Percentiles rank a stretch among this genome's conserved stretches.
Evolutionary conservation across 2,113 vertebrate genomes (phyloP).

Genomic region (Amphiprion ocellaris): DNA sequence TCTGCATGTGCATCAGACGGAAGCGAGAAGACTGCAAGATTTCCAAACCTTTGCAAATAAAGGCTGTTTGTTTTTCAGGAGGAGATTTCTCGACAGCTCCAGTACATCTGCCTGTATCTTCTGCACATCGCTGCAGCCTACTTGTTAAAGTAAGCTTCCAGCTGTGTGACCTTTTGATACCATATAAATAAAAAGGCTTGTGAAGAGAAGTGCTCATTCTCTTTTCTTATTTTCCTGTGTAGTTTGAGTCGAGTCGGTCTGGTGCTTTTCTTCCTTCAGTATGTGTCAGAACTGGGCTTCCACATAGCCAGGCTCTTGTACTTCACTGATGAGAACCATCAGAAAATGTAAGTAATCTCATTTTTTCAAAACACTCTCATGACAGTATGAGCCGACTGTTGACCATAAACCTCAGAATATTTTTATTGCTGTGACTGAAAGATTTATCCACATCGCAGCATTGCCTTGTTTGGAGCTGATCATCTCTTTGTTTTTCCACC

Average conservation of each 20-base stretch:
- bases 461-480: background rate
- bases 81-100: constrained; percentile 93
- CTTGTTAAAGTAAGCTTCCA: constrained; percentile 92
- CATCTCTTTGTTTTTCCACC: background rate
- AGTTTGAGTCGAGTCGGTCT: constrained; percentile 94
- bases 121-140: constrained; percentile 93
- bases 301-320: constrained; percentile 93
- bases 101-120: constrained; percentile 93
- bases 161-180: background rate
- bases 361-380: background rate
- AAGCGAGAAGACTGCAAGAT: background rate
- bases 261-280: constrained; percentile 93
- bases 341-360: constrained; percentile 91
- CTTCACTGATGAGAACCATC: constrained; percentile 95
- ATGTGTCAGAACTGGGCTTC: constrained; percentile 92
- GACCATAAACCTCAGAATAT: too few relatives aligned
- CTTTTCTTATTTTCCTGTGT: constrained; percentile 1
- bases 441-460: too few relatives aligned
- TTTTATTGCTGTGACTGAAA: too few relatives aligned
- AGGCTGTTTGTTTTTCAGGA: constrained; percentile 85
- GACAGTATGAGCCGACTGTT: too few relatives aligned
- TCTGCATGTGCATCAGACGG: constrained; percentile 1
- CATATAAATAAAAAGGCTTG: background rate
- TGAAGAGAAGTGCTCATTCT: background rate
- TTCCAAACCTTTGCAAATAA: constrained; percentile 6